Evolutionary conservation across 2,113 vertebrate species (phyloP).

Genomic region (Limanda limanda): DNA sequence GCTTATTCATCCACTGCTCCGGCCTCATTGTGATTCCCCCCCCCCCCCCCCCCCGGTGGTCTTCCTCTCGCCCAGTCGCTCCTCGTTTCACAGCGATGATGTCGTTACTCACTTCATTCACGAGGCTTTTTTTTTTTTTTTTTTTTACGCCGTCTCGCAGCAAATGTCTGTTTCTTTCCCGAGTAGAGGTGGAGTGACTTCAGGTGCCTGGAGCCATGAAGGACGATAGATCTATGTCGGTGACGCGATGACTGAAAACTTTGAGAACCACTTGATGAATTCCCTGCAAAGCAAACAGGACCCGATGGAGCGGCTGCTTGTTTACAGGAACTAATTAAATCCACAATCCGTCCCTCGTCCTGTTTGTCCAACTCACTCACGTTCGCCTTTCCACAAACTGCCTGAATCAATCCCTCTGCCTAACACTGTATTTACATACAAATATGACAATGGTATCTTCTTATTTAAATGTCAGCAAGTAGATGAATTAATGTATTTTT

Average conservation of each 20-base stretch:
- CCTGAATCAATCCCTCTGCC: too few species aligned
- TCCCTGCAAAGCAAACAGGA: not conserved
- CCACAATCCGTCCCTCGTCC: not conserved
- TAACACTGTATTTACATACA: too few species aligned
- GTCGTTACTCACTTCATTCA: conserved; percentile 39
- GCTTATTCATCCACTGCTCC: conserved; percentile 7
- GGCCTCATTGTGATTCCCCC: conserved; percentile 36
- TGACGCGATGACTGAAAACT: too few species aligned
- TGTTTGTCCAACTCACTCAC: not conserved
- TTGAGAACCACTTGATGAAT: not conserved
- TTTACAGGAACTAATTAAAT: conserved; percentile 14
- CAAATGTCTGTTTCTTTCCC: not conserved
- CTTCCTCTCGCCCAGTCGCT: conserved; percentile 16
- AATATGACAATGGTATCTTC: too few species aligned
- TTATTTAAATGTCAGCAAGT: too few species aligned
- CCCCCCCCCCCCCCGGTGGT: not conserved
- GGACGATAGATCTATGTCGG: not conserved
- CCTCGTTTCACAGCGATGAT: conserved; percentile 1
- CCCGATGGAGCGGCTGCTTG: not conserved
- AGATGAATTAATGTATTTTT: too few species aligned
- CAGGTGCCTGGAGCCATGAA: not conserved
- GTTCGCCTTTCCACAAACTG: too few species aligned
- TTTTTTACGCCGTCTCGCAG: not conserved
- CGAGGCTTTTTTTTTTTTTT: not conserved
- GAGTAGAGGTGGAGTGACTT: not conserved